Evolutionary conservation across 2,797 vertebrate genomes (phyloP).

Genomic region (Rhadinocentrus ornatus): DNA sequence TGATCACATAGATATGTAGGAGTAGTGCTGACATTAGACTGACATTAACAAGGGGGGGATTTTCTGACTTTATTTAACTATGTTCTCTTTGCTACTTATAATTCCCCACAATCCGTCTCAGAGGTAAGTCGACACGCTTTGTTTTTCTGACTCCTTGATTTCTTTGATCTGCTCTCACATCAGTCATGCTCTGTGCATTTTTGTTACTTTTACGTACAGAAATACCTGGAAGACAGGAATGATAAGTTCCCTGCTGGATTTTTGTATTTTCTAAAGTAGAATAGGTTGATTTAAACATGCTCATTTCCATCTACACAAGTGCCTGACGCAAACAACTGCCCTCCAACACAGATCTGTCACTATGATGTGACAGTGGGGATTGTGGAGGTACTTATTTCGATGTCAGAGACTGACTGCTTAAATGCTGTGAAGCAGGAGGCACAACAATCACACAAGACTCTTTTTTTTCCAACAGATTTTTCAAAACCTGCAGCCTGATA

Average conservation of each 20-base stretch:
- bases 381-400: conserved; percentile 32
- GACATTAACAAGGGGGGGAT: neutral
- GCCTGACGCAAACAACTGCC: conserved; percentile 27
- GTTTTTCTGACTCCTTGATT: conserved; percentile 3
- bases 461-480: conserved; percentile 13
- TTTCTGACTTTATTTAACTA: conserved; percentile 3
- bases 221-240: neutral
- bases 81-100: neutral
- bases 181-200: conserved; percentile 10
- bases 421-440: conserved; percentile 28
- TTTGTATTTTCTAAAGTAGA: conserved; percentile 3
- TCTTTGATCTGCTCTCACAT: neutral
- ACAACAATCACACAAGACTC: conserved; percentile 18
- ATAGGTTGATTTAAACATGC: conserved; percentile 2
- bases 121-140: neutral
- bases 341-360: conserved; percentile 24
- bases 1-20: neutral
- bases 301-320: conserved; percentile 2
- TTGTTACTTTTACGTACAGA: neutral
- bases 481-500: neutral
- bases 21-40: neutral
- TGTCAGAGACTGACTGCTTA: conserved; percentile 23
- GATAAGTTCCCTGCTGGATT: neutral
- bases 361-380: conserved; percentile 20
- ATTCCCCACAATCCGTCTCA: neutral